Conservation (phyloP, 2,888 invertebrate genomes). For the Lasioglossum pauxillum region DNA sequence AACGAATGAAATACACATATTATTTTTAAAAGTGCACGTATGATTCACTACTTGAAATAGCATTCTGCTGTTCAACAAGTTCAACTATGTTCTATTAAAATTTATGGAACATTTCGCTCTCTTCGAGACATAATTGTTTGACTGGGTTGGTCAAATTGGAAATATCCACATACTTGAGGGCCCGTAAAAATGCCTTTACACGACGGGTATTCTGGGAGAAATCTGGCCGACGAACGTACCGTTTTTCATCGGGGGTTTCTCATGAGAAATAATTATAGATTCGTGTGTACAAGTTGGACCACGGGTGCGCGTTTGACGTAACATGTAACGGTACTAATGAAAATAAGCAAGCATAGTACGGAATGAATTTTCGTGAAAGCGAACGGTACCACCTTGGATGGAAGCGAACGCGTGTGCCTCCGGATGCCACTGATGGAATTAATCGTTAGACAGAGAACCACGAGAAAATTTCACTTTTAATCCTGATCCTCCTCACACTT, state of each 20-base stretch:
- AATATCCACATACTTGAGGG: neutral
- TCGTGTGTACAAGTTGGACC: slow-evolving; percentile 13
- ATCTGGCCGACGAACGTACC: neutral
- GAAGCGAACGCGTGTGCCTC: neutral
- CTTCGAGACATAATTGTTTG: neutral
- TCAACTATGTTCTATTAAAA: no score
- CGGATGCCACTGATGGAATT: slow-evolving; percentile 8
- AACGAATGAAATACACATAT: no score
- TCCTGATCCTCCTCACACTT: neutral
- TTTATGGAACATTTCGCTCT: no score
- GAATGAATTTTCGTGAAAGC: slow-evolving; percentile 50
- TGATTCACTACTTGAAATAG: no score
- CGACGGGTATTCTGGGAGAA: neutral
- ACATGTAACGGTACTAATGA: slow-evolving; percentile 41
- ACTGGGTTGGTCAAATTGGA: neutral
- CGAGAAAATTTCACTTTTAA: slow-evolving; percentile 40
- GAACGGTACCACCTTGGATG: slow-evolving; percentile 24
- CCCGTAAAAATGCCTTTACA: neutral
- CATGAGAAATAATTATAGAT: slow-evolving; percentile 24
- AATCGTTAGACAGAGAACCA: neutral
- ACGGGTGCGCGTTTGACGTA: slow-evolving; percentile 16
- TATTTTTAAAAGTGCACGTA: no score
- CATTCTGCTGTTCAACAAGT: no score
- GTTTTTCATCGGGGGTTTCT: neutral
- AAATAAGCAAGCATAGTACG: slow-evolving; percentile 36